Conservation (phyloP, 2,797 vertebrate species). For the Mormyrops attenuatus region DNA sequence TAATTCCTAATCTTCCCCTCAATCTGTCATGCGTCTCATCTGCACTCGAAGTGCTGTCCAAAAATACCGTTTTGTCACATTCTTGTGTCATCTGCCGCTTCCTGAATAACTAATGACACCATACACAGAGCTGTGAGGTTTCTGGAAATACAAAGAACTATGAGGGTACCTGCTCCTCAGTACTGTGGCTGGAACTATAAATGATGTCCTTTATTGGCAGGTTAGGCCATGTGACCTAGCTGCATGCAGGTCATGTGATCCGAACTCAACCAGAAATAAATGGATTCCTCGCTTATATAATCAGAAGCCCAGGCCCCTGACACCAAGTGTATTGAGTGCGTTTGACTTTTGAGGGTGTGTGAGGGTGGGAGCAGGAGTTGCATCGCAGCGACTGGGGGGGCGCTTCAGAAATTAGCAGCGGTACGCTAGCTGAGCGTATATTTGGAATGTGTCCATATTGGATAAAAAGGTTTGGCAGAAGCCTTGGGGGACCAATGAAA, state of each 20-base stretch:
- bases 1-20: conserved; percentile 4
- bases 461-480: conserved; percentile 19
- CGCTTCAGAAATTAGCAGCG: background rate
- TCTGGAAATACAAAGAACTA: background rate
- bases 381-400: background rate
- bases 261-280: background rate
- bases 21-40: conserved; percentile 4
- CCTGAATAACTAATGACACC: background rate
- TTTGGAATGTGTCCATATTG: conserved; percentile 20
- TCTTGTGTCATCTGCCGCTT: background rate
- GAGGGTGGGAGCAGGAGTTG: background rate
- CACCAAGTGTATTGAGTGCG: background rate
- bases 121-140: background rate
- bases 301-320: background rate
- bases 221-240: background rate
- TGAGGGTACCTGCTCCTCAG: background rate
- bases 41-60: background rate
- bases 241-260: background rate
- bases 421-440: background rate
- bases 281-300: background rate
- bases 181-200: background rate
- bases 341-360: background rate
- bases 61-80: background rate
- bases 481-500: conserved; percentile 18
- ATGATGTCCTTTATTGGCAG: background rate